Evolutionary conservation across 2,113 vertebrate genomes (phyloP), one percentile per base, ranked within the genome.

Genomic region (Onychostoma macrolepis): DNA sequence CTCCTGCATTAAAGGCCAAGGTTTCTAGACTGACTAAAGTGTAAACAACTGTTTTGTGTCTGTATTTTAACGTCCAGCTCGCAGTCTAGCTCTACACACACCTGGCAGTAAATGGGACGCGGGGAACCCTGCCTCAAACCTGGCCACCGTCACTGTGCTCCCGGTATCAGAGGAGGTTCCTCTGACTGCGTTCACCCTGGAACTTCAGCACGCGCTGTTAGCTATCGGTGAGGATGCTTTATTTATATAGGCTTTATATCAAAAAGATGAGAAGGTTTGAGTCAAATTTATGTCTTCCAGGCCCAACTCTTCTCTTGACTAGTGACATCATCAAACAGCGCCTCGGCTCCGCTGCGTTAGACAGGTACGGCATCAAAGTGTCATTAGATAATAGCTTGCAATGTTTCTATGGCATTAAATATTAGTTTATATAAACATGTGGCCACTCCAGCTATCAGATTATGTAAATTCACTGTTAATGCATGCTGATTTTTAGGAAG

Each of bases 111-210:
- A 98, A 90, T 98, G 97, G 97, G 97, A 99, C 48, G 87, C 94
- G 0, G 96, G 97, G 12, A 98, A 96, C 75, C 95, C 96, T 0
- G 96, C 94, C 67, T 96, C 95, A 89, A 99, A 99, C 87, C 94
- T 99, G 12, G 97, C 97, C 91, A 99, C 98, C 0, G 97, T 99
- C 74, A 94, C 97, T 0, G 94, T 97, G 88, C 94, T 99, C 92
- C 97, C 97, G 0, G 98, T 96, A 67, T 97, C 97, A 0, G 98
- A 99, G 75, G 98, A 99, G 0, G 97, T 98, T 45, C 98, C 98
- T 0, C 96, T 99, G 2, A 96, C 96, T 0, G 94, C 98, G 83
- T 99, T 99, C 69, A 96, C 96, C 7, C 92, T 99, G 94, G 98
- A 98, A 92, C 96, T 99, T 61, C 96, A 97, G 86, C 98, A 98